Evolutionary conservation across 2,888 invertebrate species (phyloP), one percentile per base, ranked within the genome.

Genomic region (Apantesis nais): DNA sequence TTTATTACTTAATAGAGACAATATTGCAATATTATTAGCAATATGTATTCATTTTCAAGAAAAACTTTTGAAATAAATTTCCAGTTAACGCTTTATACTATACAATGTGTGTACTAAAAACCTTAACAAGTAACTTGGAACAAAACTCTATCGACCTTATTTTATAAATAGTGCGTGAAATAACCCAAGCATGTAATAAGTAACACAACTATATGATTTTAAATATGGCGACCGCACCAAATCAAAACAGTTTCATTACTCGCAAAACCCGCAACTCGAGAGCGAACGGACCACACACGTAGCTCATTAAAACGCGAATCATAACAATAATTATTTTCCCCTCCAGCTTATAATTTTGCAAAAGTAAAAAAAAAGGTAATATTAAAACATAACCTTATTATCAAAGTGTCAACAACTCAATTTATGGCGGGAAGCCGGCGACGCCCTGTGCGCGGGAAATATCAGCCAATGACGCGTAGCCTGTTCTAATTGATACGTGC

Each of bases 361-460:
- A 85, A 78, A 79, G 78, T 7, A 48, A 80, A 80, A 80, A 87
- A 87, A 93, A 89, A 87, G 86, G 73, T 75, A 90, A 88, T 91
- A 93, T 93, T 92, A 94, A 92, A 93, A 93, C 93, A 93, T 93
- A 93, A 93, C 93, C 91, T 93, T 88, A 92, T 93, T 95, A 94
- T 93, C 92, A 93, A 93, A 91, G 94, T 95, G 95, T 94, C 95
- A 95, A 95, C 95, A 95, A 93, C 95, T 95, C 95, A 95, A 95
- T 95, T 95, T 95, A 95, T 95, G 92, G 95, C 93, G 93, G 91
- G 91, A 93, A 93, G 86, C 82, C 75, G 91, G 92, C 82, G 85
- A 92, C 95, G 95, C 95, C 95, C 92, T 90, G 89, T 87, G 81
- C 89, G 87, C 87, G 86, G 86, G 85, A 85, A 86, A 80, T 78